A percentile compares a stretch with the other conserved stretches of the same genome.
Conservation (phyloP, 2,797 vertebrate species). For the Myiotriccus ornatus region DNA sequence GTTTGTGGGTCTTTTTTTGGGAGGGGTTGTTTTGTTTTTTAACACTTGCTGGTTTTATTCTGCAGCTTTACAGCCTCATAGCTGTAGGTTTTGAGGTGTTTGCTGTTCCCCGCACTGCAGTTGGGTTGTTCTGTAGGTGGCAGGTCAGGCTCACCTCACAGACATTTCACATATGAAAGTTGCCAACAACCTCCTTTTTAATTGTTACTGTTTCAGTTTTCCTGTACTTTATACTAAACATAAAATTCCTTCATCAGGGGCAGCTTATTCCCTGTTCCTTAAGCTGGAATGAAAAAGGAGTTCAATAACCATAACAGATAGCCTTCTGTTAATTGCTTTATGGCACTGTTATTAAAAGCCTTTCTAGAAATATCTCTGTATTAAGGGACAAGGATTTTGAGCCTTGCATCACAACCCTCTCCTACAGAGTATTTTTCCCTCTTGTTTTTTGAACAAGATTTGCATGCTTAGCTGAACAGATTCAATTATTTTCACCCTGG, state of each 20-base stretch:
- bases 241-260: background rate
- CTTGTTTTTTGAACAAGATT: conserved; percentile 3
- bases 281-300: background rate
- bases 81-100: background rate
- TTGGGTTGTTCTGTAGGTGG: background rate
- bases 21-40: background rate
- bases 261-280: background rate
- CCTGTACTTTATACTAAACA: background rate
- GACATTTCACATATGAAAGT: background rate
- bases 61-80: background rate
- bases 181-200: background rate
- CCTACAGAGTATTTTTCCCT: background rate
- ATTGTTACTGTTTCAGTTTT: background rate
- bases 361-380: background rate
- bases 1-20: background rate
- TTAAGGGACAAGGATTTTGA: conserved; percentile 6
- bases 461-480: conserved; percentile 40
- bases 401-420: background rate
- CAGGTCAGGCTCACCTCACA: background rate
- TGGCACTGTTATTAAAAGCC: background rate
- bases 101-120: background rate
- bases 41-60: background rate
- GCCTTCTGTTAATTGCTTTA: conserved; percentile 8
- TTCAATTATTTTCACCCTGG: conserved; percentile 29
- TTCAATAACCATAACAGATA: background rate